phyloP scores from a whole-genome alignment of 2,797 vertebrate species.

The Euthynnus affinis region DNA sequence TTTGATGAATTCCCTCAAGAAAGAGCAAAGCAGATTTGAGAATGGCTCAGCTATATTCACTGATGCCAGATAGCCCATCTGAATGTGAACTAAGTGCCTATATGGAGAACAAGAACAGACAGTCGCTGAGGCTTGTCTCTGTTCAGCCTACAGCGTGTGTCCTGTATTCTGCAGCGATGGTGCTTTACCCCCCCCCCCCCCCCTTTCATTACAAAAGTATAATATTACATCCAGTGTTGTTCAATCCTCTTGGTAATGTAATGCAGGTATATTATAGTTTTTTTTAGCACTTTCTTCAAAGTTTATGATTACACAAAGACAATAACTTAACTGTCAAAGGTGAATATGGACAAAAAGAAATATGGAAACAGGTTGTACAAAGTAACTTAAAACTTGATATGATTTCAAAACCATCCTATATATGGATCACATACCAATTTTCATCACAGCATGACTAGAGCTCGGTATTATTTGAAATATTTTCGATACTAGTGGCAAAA shows the following conservation, averaged over 20 bases:
- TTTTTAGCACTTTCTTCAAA: conserved; percentile 40
- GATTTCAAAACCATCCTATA: not conserved
- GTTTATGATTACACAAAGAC: not conserved
- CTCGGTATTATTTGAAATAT: not conserved
- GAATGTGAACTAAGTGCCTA: conserved; percentile 59
- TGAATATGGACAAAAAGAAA: not conserved
- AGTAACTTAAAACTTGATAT: not conserved
- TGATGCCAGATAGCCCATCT: conserved; percentile 59
- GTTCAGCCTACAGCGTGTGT: conserved; percentile 4
- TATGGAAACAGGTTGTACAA: not conserved
- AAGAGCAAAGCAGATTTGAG: conserved; percentile 69
- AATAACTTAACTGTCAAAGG: not conserved
- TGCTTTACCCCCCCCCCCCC: not conserved
- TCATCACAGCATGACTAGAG: not conserved
- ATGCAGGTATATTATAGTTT: conserved; percentile 39
- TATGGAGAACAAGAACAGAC: conserved; percentile 43
- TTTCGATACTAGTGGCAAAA: not conserved
- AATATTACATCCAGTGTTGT: conserved; percentile 35
- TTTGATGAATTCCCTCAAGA: conserved; percentile 75
- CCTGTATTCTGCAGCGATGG: conserved; percentile 22
- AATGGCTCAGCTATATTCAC: conserved; percentile 58
- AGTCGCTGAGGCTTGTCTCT: conserved; percentile 22
- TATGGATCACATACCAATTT: conserved; percentile 12
- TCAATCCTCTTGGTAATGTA: conserved; percentile 41
- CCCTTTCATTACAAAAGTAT: conserved; percentile 14